Conservation (phyloP, 2,797 vertebrate genomes). For the Hydrolagus colliei region DNA sequence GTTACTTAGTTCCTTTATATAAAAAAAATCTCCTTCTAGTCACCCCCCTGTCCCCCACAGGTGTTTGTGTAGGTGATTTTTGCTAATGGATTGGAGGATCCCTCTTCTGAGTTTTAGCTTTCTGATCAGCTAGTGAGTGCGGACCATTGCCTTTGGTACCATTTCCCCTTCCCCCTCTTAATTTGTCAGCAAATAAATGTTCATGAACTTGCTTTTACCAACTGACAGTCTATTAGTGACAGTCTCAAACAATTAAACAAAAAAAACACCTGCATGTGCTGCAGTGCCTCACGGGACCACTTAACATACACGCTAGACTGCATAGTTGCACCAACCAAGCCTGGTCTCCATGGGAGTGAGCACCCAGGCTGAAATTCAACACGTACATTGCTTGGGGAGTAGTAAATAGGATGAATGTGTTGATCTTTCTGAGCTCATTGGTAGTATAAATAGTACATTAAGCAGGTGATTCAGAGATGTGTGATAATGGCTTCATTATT, state of each 20-base stretch:
- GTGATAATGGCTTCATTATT: too few relatives aligned
- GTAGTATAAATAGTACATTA: not conserved
- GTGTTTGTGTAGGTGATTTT: not conserved
- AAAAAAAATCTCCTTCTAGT: too few relatives aligned
- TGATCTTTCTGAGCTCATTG: not conserved
- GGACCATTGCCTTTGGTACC: not conserved
- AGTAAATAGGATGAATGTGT: conserved; percentile 6
- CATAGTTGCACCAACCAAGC: not conserved
- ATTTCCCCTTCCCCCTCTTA: not conserved
- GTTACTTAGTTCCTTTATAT: too few relatives aligned
- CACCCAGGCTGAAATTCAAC: not conserved
- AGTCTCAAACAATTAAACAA: not conserved
- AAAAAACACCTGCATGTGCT: not conserved
- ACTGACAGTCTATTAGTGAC: not conserved
- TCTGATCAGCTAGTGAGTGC: not conserved
- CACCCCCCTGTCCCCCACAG: too few relatives aligned
- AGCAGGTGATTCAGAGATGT: not conserved
- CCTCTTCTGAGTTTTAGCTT: too few relatives aligned
- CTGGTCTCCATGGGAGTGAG: not conserved
- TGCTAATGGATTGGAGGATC: not conserved
- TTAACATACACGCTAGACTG: conserved; percentile 6
- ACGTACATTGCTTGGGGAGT: not conserved
- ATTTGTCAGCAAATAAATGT: not conserved
- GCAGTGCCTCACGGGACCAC: not conserved
- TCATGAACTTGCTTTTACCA: conserved; percentile 7